Base-by-base conservation (phyloP, 2,113 vertebrate species). In the Nycticryphes semicollaris region DNA sequence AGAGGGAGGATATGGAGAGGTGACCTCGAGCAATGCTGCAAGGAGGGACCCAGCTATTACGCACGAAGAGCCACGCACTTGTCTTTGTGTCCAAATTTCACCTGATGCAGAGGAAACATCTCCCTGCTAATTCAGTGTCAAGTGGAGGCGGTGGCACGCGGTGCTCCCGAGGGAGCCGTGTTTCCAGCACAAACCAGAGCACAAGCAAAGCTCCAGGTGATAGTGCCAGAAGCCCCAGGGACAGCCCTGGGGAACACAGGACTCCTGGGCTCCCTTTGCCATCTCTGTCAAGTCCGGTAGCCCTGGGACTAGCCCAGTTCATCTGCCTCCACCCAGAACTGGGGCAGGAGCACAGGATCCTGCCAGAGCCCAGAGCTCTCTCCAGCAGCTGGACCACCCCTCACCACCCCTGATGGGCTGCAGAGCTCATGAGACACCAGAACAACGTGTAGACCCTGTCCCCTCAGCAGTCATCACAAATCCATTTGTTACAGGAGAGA, bases 11-110 rank as follows among this genome's bases (percentile, higher is more conserved):
- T 39, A 56, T 0, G 2, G 62, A 68, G 84, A 23, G 39, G 45
- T 39, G 73, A 89, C 84, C 87, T 73, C 63, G 11, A 63, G 73
- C 56, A 18, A 0, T 4, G 1, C 75, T 25, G 41, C 27, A 6
- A 9, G 66, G 45, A 17, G 2, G 15, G 73, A 47, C 30, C 21
- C 3, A 3, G 53, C 78, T 69, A 0, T 20, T 45, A 35, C 14
- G 3, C 21, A 5, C 0, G 1, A 23, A 14, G 53, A 64, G 56
- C 0, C 14, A 20, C 6, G 7, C 56, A 5, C 6, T 30, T 41
- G 16, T 30, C 60, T 35, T 4, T 3, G 41, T 4, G 3, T 25
- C 73, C 68, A 27, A 24, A 37, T 35, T 9, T 43, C 86, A 47
- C 54, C 45, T 15, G 54, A 7, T 4, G 7, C 63, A 45, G 31